A percentile compares a stretch with the other conserved stretches of the same genome.
These are phyloP conservation scores for Poeciliopsis retropinna DNA, from an alignment of 2,113 vertebrate species.

Conservation along the genomic window DNA sequence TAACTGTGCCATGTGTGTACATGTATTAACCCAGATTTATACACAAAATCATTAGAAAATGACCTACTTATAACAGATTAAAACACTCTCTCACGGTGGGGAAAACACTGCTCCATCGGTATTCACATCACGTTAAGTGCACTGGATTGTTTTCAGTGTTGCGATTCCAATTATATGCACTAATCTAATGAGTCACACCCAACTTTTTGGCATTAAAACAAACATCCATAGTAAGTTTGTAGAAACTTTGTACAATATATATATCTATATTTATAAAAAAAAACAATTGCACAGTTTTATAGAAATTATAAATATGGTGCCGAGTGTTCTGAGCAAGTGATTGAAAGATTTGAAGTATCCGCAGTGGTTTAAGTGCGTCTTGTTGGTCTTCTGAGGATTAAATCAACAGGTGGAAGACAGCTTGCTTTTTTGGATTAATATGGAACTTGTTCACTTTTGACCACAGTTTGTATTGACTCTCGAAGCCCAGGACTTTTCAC, in stretches of 20 bases:
- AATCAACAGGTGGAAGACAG: not conserved
- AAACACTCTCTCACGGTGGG: conserved; percentile 54
- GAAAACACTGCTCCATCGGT: conserved; percentile 25
- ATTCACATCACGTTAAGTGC: conserved; percentile 55
- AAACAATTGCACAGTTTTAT: conserved; percentile 76
- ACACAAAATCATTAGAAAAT: conserved; percentile 41
- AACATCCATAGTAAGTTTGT: conserved; percentile 50
- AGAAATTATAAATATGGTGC: conserved; percentile 59
- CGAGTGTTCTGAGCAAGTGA: conserved; percentile 47
- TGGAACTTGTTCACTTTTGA: conserved; percentile 21
- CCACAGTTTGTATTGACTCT: not conserved
- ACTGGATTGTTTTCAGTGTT: conserved; percentile 51
- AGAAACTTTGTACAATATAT: conserved; percentile 60
- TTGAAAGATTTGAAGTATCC: conserved; percentile 48
- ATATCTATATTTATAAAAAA: conserved; percentile 23
- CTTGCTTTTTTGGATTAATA: conserved; percentile 24
- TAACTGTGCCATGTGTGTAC: conserved; percentile 4
- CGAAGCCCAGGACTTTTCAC: not conserved
- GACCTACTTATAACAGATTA: conserved; percentile 58
- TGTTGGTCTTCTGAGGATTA: conserved; percentile 56
- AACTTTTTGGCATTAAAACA: conserved; percentile 77
- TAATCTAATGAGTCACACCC: conserved; percentile 52
- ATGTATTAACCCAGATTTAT: conserved; percentile 30
- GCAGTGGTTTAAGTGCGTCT: conserved; percentile 77
- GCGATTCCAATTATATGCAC: conserved; percentile 45